These are phyloP conservation scores for Bhutanitis thaidina DNA, from an alignment of 2,888 invertebrate genomes.

Conservation along the genomic window DNA sequence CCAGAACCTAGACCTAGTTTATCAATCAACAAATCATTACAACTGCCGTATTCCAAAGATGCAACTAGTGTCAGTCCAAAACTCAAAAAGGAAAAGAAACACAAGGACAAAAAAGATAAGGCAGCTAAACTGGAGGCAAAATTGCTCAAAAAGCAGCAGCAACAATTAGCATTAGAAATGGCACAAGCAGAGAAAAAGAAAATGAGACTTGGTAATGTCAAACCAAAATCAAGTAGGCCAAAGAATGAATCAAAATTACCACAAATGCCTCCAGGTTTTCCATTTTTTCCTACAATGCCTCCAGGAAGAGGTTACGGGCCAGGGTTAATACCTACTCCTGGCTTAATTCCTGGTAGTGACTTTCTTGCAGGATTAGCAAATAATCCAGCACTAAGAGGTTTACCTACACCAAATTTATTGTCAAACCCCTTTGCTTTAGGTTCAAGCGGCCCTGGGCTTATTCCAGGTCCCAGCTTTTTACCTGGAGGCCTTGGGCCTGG, in stretches of 20 bases:
- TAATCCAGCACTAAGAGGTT: conserved; percentile 68
- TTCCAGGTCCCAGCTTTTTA: conserved; percentile 76
- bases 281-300: conserved; percentile 67
- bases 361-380: conserved; percentile 64
- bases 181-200: conserved; percentile 59
- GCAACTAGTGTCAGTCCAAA: conserved; percentile 78
- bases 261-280: conserved; percentile 65
- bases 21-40: conserved; percentile 68
- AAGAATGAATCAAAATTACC: conserved; percentile 65
- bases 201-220: conserved; percentile 52
- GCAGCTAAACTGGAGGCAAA: conserved; percentile 69
- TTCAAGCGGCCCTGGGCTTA: conserved; percentile 81
- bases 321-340: conserved; percentile 67
- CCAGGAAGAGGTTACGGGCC: conserved; percentile 75
- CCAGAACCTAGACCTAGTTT: conserved; percentile 53
- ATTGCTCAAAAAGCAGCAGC: conserved; percentile 67
- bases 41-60: conserved; percentile 72
- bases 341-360: conserved; percentile 69
- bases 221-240: conserved; percentile 61
- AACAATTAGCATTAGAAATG: conserved; percentile 66
- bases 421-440: conserved; percentile 76
- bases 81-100: conserved; percentile 80
- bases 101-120: conserved; percentile 75
- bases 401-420: conserved; percentile 59
- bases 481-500: conserved; percentile 51